phyloP scores from a whole-genome alignment of 1,140 invertebrate genomes.

The Magallana ariakensis region DNA sequence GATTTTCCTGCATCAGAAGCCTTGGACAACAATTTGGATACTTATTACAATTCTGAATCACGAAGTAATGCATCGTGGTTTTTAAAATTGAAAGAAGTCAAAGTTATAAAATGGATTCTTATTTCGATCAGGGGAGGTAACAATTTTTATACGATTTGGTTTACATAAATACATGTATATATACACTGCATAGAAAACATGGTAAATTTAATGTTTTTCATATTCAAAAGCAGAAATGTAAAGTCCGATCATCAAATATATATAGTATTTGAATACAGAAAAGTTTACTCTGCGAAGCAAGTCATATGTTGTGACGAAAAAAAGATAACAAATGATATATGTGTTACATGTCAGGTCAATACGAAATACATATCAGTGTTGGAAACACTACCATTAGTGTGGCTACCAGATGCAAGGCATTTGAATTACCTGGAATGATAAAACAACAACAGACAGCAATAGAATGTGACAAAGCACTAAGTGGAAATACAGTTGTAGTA shows the following conservation, averaged over 20 bases:
- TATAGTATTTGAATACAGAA: too few species aligned
- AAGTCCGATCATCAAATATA: too few species aligned
- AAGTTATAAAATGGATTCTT: neutral
- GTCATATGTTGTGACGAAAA: too few species aligned
- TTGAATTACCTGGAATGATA: neutral
- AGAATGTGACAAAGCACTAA: neutral
- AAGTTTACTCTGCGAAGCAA: too few species aligned
- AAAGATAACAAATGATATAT: too few species aligned
- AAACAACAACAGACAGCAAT: neutral
- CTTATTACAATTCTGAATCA: neutral
- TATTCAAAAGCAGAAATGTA: too few species aligned
- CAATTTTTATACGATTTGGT: neutral
- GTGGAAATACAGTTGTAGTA: neutral
- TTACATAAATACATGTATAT: too few species aligned
- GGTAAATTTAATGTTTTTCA: too few species aligned
- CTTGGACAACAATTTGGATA: neutral
- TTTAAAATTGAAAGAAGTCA: neutral
- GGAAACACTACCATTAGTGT: neutral
- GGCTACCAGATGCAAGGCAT: neutral
- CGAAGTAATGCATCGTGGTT: neutral
- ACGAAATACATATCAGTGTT: neutral
- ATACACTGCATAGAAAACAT: too few species aligned
- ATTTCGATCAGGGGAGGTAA: neutral
- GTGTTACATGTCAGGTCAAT: neutral
- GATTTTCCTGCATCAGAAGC: neutral